phyloP scores from a whole-genome alignment of 2,888 invertebrate genomes.

The Drosophila atripex region DNA sequence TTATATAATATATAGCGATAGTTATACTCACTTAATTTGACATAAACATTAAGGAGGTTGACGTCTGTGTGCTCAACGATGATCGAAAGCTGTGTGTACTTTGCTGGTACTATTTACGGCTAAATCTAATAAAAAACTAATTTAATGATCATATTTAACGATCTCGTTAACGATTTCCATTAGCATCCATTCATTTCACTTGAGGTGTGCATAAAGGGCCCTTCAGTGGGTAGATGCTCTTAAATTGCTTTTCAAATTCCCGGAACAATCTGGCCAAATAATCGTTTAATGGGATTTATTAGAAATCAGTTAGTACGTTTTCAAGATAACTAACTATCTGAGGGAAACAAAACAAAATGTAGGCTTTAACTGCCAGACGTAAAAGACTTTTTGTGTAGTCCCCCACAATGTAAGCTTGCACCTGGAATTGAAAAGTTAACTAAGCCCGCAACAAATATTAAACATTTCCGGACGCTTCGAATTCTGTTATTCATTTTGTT shows the following conservation, averaged over 20 bases:
- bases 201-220: constrained; percentile 13
- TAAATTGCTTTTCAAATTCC: constrained; percentile 15
- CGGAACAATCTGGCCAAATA: constrained; percentile 20
- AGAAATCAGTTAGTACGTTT: neutral
- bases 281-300: neutral
- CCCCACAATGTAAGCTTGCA: neutral
- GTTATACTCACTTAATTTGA: constrained; percentile 41
- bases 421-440: neutral
- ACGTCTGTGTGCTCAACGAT: constrained; percentile 15
- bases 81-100: neutral
- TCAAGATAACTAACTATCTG: neutral
- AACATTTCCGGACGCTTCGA: neutral
- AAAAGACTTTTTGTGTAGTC: neutral
- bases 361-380: neutral
- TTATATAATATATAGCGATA: constrained; percentile 53
- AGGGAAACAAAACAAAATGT: constrained; percentile 11
- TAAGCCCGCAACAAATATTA: too few species aligned
- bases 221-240: constrained; percentile 5
- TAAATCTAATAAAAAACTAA: constrained; percentile 10
- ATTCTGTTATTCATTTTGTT: constrained; percentile 13
- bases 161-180: constrained; percentile 21
- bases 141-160: constrained; percentile 24
- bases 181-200: constrained; percentile 28
- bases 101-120: constrained; percentile 17
- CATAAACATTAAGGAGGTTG: constrained; percentile 27